Evolutionary conservation across 1,140 invertebrate genomes (phyloP), one percentile per base, ranked within the genome.

Genomic region (Myzus persicae): DNA sequence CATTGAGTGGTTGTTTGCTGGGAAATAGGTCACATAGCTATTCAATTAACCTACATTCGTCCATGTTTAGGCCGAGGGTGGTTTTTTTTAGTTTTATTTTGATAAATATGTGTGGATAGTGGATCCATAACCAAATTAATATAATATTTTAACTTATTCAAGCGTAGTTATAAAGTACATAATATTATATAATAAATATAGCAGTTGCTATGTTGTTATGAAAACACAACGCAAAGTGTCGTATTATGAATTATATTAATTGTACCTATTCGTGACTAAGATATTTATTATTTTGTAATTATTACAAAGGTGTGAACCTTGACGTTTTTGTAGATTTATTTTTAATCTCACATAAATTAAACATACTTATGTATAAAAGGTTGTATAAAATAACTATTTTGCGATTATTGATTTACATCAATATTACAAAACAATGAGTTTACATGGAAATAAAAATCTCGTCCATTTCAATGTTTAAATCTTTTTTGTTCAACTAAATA

Each of bases 21-120:
- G 26, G 11, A 85, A 85, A 44, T 44, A 85, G 84, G 84, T 85
- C 38, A 44, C 26, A 42, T 42, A 42, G 42, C 14, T 42, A 42
- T 85, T 85, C 40, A 44, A 85, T n/a, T 85, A 85, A 85, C 84
- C 84, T 85, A 85, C 84, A 85, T 85, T 85, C 84, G 42, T 44
- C 42, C 7, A 44, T n/a, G 38, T 14, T 44, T 85, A 44, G 14
- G 40, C 40, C 31, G 40, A 44, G 40, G 42, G 84, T 31, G 26
- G 26, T 31, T 85, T 85, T 85, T 44, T 44, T 84, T 85, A 40
- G 84, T 44, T 44, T 44, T 20, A 18, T 85, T 44, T 42, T 44
- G 26, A 44, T 44, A 42, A 14, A 42, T 85, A 42, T 44, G 42
- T 8, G 40, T 42, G 40, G n/a, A n/a, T n/a, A n/a, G 24, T 85